Percentiles rank a stretch among this genome's conserved stretches.
phyloP scores from a whole-genome alignment of 92 coral and sea anemone genomes.

The Zoanthus sociatus region DNA sequence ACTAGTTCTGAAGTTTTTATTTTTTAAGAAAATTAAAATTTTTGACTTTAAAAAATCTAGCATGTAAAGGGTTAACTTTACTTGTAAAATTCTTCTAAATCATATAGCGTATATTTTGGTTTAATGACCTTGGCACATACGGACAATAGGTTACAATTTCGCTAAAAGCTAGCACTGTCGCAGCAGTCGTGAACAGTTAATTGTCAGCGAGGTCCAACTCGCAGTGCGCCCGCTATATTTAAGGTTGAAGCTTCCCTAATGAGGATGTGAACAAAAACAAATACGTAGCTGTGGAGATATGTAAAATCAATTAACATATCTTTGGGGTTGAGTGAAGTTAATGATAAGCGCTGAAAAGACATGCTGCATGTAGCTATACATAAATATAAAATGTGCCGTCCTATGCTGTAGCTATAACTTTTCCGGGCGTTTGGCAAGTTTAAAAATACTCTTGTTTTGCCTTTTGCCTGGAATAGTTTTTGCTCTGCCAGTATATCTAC shows the following conservation, averaged over 20 bases:
- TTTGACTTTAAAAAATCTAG: too few relatives aligned
- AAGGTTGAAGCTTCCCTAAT: slow-evolving; percentile 1
- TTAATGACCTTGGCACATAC: not conserved
- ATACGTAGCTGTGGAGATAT: slow-evolving; percentile 1
- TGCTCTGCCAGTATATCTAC: not conserved
- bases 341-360: slow-evolving; percentile 14
- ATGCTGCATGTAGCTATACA: not conserved
- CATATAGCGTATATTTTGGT: not conserved
- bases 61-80: too few relatives aligned
- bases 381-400: too few relatives aligned
- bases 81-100: not conserved
- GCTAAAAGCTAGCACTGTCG: not conserved
- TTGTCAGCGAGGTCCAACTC: slow-evolving; percentile 9
- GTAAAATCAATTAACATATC: slow-evolving; percentile 3
- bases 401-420: not conserved
- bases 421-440: not conserved
- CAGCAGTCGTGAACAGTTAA: not conserved
- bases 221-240: slow-evolving; percentile 10
- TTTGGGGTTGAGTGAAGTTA: slow-evolving; percentile 27
- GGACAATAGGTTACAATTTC: not conserved
- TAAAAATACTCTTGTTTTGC: not conserved
- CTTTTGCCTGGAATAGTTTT: not conserved
- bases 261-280: not conserved
- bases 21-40: too few relatives aligned
- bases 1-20: too few relatives aligned